Evolutionary conservation across 2,113 vertebrate genomes (phyloP).

Genomic region (Ranitomeya variabilis): DNA sequence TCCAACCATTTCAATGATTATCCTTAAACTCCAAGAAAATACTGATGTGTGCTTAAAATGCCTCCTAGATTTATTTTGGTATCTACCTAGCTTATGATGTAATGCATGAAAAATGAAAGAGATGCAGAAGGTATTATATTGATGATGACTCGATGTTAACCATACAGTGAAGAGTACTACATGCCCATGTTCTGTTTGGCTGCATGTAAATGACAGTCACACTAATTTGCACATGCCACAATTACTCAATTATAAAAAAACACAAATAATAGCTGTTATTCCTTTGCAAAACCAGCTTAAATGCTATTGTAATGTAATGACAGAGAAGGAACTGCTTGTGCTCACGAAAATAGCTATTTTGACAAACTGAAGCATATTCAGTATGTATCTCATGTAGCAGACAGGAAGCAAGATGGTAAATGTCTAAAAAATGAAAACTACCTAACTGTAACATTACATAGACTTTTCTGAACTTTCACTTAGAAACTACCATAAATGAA

Average conservation of each 20-base stretch:
- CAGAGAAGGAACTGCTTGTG: neutral
- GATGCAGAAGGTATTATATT: no score
- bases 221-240: neutral
- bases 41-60: neutral
- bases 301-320: neutral
- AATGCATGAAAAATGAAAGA: neutral
- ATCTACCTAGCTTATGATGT: neutral
- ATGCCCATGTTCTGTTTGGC: neutral
- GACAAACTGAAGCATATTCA: neutral
- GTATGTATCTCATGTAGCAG: neutral
- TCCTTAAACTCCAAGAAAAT: neutral
- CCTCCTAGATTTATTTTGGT: neutral
- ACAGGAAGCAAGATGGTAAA: neutral
- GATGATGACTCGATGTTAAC: neutral
- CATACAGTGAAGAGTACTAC: neutral
- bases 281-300: neutral
- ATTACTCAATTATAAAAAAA: neutral
- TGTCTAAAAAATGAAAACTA: neutral
- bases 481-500: neutral
- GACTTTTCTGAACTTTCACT: neutral
- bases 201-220: neutral
- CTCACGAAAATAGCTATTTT: neutral
- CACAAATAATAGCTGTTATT: neutral
- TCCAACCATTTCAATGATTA: neutral
- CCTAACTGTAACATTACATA: slow-evolving; percentile 4